Evolutionary conservation across 2,797 vertebrate species (phyloP), one percentile per base, ranked within the genome.

Genomic region (Hybognathus amarus): DNA sequence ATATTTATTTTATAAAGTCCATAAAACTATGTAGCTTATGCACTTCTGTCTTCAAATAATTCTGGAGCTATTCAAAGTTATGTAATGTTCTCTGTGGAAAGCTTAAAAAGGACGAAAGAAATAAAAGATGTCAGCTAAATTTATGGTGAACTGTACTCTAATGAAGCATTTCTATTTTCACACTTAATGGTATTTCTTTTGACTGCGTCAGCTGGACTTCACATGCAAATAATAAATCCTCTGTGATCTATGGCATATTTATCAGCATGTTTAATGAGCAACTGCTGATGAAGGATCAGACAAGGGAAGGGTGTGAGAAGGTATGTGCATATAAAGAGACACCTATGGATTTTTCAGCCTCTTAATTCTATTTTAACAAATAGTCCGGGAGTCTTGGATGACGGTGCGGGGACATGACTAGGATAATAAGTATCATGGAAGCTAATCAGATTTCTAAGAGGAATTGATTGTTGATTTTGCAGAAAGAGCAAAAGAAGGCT

Each of bases 391-490:
- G 93, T 94, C 94, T 94, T 94, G 94, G 95, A 96, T 95, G 96
- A 94, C 94, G 94, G 94, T 95, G 94, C 93, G 91, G 94, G 95
- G 96, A 97, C 97, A 97, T 97, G 97, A 96, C 97, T 95, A 94
- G 97, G 97, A 98, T 99, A 98, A 98, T 98, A 98, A 98, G 96
- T 97, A 96, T 98, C 97, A 97, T 97, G 97, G 97, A 98, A 97
- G 97, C 96, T 98, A 99, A 99, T 98, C 97, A 97, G 97, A 98
- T 99, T 98, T 97, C 97, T 98, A 97, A 97, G 96, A 98, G 96
- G 96, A 98, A 97, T 97, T 98, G 97, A 98, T 98, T 98, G 97
- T 98, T 98, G 86, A 97, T 98, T 97, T 93, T 94, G 94, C 93
- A 93, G 93, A 91, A 93, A 96, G 96, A 97, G 97, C 95, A 96